Percentiles rank a stretch among this genome's conserved stretches.
phyloP scores from a whole-genome alignment of 2,113 vertebrate species.

The Dipodomys stephensi region DNA sequence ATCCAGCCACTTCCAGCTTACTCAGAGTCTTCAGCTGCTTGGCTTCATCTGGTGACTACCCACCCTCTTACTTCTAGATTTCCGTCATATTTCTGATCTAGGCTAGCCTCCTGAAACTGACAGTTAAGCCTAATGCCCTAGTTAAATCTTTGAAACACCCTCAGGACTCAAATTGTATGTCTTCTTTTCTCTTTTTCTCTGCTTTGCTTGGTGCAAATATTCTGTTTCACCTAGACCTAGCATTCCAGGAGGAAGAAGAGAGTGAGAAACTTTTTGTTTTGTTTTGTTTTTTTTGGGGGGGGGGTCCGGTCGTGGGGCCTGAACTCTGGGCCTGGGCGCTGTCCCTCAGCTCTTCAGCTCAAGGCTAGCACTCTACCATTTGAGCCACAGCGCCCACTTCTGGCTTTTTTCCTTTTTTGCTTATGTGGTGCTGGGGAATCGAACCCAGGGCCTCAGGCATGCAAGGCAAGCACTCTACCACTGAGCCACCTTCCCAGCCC shows the following conservation, averaged over 20 bases:
- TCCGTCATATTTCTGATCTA: conserved; percentile 28
- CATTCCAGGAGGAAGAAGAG: background rate
- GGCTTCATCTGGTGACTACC: background rate
- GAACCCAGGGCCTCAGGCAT: too few species aligned
- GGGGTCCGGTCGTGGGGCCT: too few species aligned
- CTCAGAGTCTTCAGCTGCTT: background rate
- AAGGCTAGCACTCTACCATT: too few species aligned
- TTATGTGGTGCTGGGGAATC: too few species aligned
- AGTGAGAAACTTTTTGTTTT: background rate
- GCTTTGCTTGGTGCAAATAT: background rate
- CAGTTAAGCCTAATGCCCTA: background rate
- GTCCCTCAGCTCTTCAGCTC: too few species aligned
- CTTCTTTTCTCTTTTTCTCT: background rate
- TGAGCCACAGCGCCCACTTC: too few species aligned
- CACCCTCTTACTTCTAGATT: background rate
- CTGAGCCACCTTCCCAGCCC: too few species aligned
- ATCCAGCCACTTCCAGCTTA: background rate
- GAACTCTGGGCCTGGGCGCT: too few species aligned
- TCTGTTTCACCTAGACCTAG: background rate
- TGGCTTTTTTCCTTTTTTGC: too few species aligned
- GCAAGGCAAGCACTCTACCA: too few species aligned
- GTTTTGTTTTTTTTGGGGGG: too few species aligned
- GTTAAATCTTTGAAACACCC: background rate
- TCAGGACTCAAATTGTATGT: background rate
- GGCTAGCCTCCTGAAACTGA: background rate